Evolutionary conservation across 2,113 vertebrate species (phyloP), one percentile per base, ranked within the genome.

Genomic region (Neodontobutis hainanensis): DNA sequence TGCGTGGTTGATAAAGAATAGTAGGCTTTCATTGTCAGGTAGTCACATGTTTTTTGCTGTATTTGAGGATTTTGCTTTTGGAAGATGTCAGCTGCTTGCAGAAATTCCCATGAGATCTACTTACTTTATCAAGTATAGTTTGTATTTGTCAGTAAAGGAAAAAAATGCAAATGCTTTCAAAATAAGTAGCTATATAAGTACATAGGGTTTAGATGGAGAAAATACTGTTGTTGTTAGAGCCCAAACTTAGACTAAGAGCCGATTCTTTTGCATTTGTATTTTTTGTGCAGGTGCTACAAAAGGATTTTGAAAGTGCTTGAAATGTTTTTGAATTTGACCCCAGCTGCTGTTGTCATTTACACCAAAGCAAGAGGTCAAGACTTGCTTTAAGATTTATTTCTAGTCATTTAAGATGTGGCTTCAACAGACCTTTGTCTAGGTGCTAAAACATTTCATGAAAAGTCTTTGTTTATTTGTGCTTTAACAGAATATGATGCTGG

Each of bases 401-500:
- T 27, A 27, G 19, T 27, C 19, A 27, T 27, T 27, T 27, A 19
- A 50, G 12, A 50, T 19, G 4, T n/a, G 8, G 12, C 52, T 36
- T 11, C 6, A 55, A 55, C 12, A 55, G 32, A 2, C 1, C 8
- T 36, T 12, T 55, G 19, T 36, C 6, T 8, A 55, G 12, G 4
- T 2, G 32, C 12, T 11, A 53, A 19, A 69, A 61, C 11, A 14
- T 34, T 11, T 32, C 35, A 35, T 0, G 11, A 38, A 44, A 36
- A 34, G 40, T 15, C 68, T 12, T 48, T 34, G 61, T 69, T 84
- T 16, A 78, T 47, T 46, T 81, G 74, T 74, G 40, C 85, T 68
- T 60, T 48, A 85, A 90, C 86, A 91, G 87, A 90, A 27, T 68
- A 86, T 79, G 86, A 89, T 77, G 57, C 67, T 81, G 86, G 66